Conservation (phyloP, 2,888 invertebrate genomes). For the Brachylomia viminalis region DNA sequence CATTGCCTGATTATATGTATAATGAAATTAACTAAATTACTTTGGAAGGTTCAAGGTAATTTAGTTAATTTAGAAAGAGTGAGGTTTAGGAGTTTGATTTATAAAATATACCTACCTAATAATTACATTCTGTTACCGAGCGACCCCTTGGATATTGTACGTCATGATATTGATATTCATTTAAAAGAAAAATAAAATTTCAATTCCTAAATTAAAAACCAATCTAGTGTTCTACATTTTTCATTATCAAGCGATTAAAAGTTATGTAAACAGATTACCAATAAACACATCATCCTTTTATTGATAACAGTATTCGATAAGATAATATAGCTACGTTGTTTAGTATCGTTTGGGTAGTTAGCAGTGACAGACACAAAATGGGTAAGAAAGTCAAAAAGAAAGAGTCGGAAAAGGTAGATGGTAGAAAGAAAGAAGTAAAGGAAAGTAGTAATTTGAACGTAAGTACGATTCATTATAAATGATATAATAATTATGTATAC, state of each 20-base stretch:
- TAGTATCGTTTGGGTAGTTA: slow-evolving; percentile 35
- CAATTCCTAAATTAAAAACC: slow-evolving; percentile 5
- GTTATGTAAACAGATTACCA: slow-evolving; percentile 62
- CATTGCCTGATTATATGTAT: not conserved
- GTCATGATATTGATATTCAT: too few relatives aligned
- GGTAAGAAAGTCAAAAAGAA: slow-evolving; percentile 59
- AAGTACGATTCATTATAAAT: slow-evolving; percentile 10
- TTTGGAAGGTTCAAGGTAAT: not conserved
- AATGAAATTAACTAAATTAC: too few relatives aligned
- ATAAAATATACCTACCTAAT: not conserved
- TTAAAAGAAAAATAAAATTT: not conserved
- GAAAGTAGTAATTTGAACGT: slow-evolving; percentile 46
- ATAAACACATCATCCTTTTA: slow-evolving; percentile 23
- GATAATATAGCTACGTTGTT: slow-evolving; percentile 7
- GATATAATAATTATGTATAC: not conserved
- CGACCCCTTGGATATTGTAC: not conserved
- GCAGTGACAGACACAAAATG: slow-evolving; percentile 44
- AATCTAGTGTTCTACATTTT: slow-evolving; percentile 44
- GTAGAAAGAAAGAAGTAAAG: slow-evolving; percentile 12
- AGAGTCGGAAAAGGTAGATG: slow-evolving; percentile 30
- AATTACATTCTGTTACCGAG: not conserved
- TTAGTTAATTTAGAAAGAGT: not conserved
- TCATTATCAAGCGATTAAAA: slow-evolving; percentile 44
- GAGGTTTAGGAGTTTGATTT: not conserved
- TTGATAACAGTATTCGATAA: slow-evolving; percentile 54